These are phyloP conservation scores for Pantherophis vulpinus DNA, from an alignment of 2,797 vertebrate genomes.

Conservation along the genomic window DNA sequence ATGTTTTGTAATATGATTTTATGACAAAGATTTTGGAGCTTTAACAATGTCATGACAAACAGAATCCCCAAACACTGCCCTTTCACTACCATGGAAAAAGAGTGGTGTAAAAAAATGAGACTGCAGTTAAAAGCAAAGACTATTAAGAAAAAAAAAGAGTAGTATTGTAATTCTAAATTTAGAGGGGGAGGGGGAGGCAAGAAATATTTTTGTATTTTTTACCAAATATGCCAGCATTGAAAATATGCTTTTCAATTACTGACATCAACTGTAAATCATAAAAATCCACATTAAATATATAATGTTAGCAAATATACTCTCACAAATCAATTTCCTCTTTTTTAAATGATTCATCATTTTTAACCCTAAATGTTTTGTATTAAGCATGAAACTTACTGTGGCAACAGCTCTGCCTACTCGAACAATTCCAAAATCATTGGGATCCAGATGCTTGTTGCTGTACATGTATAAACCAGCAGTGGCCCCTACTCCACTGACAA, in stretches of 20 bases:
- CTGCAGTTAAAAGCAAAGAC: not conserved
- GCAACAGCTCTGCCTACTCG: conserved; percentile 87
- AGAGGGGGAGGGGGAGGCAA: not conserved
- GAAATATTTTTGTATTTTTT: conserved; percentile 14
- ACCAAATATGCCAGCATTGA: not conserved
- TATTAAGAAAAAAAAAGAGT: not conserved
- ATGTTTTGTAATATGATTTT: not conserved
- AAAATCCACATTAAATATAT: conserved; percentile 1
- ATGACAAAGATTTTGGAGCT: not conserved
- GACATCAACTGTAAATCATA: not conserved
- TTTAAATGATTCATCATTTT: not conserved
- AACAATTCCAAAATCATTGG: conserved; percentile 86
- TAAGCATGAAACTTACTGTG: conserved; percentile 76
- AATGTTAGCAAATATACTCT: not conserved
- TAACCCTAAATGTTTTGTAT: not conserved
- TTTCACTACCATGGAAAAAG: not conserved
- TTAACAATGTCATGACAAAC: not conserved
- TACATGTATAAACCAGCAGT: conserved; percentile 86
- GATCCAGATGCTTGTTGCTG: conserved; percentile 77
- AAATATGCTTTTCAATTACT: not conserved
- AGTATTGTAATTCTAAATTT: not conserved
- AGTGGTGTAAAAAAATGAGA: not conserved
- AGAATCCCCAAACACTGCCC: not conserved
- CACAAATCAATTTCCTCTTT: not conserved
- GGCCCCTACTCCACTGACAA: conserved; percentile 75